These are phyloP conservation scores for Tenthredo livida DNA, from an alignment of 2,888 invertebrate genomes.

Conservation along the genomic window DNA sequence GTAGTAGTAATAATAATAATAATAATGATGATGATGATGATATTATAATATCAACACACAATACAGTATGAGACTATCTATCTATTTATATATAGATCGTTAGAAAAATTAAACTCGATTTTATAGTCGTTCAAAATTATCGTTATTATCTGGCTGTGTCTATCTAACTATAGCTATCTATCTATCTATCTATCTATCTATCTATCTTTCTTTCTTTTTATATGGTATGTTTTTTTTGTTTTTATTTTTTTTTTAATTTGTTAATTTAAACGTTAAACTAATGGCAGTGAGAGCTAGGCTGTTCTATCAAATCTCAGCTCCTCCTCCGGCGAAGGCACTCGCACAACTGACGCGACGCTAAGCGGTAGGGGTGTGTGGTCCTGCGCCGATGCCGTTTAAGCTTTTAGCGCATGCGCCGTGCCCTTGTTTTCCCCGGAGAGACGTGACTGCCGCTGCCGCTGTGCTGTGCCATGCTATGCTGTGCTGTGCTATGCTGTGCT, in stretches of 20 bases:
- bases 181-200: background rate
- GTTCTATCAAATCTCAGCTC: slow-evolving; percentile 70
- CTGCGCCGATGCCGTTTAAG: slow-evolving; percentile 60
- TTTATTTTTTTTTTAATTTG: background rate
- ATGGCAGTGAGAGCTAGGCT: slow-evolving; percentile 70
- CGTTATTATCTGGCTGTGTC: background rate
- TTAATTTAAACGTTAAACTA: slow-evolving; percentile 55
- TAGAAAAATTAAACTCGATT: background rate
- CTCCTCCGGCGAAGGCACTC: slow-evolving; percentile 76
- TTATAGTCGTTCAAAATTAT: background rate
- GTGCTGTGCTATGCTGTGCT: background rate
- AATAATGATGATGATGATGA: background rate
- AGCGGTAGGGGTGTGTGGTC: slow-evolving; percentile 33
- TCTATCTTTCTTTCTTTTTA: background rate
- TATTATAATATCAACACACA: slow-evolving; percentile 1
- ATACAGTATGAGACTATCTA: background rate
- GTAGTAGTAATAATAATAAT: background rate
- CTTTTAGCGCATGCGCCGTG: slow-evolving; percentile 72
- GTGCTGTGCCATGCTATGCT: background rate
- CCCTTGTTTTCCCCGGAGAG: slow-evolving; percentile 69
- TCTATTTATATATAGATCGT: background rate
- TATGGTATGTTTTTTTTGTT: too few species aligned
- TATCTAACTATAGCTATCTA: background rate
- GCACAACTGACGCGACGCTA: slow-evolving; percentile 73
- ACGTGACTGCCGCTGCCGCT: slow-evolving; percentile 23